Evolutionary conservation across 2,797 vertebrate genomes (phyloP).

Genomic region (Acanthornis magna): DNA sequence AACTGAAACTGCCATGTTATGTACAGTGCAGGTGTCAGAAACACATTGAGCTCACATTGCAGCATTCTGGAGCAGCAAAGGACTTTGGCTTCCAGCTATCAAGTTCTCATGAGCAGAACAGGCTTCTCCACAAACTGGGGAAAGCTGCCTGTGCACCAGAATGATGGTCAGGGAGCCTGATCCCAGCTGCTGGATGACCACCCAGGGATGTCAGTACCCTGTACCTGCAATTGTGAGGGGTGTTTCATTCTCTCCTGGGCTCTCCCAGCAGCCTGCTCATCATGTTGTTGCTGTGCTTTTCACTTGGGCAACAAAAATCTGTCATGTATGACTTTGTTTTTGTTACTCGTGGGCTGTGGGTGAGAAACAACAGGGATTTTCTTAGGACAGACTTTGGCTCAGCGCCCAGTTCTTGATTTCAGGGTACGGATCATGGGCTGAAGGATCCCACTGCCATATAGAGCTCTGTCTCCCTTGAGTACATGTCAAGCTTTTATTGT

Average conservation of each 20-base stretch:
- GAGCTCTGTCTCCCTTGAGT: neutral
- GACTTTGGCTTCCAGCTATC: neutral
- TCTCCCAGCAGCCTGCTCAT: neutral
- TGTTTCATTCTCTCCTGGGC: neutral
- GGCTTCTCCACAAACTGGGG: neutral
- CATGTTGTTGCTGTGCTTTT: neutral
- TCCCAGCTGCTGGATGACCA: neutral
- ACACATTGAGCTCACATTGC: neutral
- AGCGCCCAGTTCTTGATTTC: neutral
- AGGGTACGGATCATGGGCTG: neutral
- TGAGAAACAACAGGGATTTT: neutral
- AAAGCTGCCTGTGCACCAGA: neutral
- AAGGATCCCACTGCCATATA: neutral
- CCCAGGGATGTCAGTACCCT: neutral
- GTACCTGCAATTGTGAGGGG: neutral
- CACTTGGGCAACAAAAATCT: neutral
- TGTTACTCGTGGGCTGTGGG: neutral
- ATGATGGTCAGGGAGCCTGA: neutral
- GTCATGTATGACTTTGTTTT: neutral
- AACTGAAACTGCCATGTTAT: slow-evolving; percentile 44
- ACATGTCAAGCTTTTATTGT: neutral
- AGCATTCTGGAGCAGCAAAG: neutral
- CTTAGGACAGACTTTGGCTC: neutral
- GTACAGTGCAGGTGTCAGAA: neutral
- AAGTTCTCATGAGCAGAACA: neutral